Evolutionary conservation across 2,888 invertebrate species (phyloP).

Genomic region (Acrocyrtus sp.): DNA sequence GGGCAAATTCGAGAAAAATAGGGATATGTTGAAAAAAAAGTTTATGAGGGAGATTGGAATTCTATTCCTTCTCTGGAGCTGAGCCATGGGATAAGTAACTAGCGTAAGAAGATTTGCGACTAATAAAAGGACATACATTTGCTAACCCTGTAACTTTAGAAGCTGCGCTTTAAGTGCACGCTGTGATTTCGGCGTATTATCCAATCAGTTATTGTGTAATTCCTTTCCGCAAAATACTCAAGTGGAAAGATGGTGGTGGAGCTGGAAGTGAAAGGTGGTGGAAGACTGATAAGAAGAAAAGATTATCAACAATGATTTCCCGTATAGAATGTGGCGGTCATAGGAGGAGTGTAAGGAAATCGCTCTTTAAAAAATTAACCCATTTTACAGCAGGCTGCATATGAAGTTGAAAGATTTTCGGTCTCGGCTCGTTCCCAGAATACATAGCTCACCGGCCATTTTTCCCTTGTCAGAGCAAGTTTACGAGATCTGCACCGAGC

Average conservation of each 20-base stretch:
- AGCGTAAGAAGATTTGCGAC: not conserved
- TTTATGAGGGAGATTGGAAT: not conserved
- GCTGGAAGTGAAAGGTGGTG: constrained; percentile 28
- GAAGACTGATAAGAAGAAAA: constrained; percentile 27
- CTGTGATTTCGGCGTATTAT: not conserved
- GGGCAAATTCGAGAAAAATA: not conserved
- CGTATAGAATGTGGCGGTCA: too few relatives aligned
- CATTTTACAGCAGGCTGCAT: too few relatives aligned
- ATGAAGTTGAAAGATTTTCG: too few relatives aligned
- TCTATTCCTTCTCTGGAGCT: not conserved
- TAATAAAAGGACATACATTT: not conserved
- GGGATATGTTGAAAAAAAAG: too few relatives aligned
- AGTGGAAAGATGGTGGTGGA: not conserved
- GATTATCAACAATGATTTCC: too few relatives aligned
- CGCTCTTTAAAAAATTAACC: too few relatives aligned
- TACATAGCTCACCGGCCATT: too few relatives aligned
- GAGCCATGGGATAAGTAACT: not conserved
- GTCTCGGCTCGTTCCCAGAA: too few relatives aligned
- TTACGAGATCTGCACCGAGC: too few relatives aligned
- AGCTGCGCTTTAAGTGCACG: too few relatives aligned
- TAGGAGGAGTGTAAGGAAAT: not conserved
- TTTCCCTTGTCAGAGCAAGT: too few relatives aligned
- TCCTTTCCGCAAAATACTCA: not conserved
- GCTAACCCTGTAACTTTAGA: not conserved
- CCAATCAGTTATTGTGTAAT: not conserved